These are phyloP conservation scores for Cygnus olor DNA, from an alignment of 2,797 vertebrate species.

Conservation along the genomic window DNA sequence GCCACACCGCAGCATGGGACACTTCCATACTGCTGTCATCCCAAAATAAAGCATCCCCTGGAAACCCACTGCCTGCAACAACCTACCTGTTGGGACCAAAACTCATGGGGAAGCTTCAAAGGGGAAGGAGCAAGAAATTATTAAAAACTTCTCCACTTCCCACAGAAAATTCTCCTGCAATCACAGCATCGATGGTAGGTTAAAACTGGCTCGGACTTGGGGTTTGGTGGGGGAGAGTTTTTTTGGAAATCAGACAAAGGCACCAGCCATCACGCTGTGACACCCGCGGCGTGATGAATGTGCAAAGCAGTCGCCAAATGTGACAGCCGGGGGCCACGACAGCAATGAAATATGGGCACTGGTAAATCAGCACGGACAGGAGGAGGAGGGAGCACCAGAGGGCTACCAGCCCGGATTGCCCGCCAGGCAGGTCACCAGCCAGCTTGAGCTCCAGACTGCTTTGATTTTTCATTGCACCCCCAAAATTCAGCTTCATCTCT, in stretches of 20 bases:
- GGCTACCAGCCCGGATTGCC: neutral
- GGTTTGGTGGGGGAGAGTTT: neutral
- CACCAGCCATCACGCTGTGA: neutral
- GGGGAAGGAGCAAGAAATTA: neutral
- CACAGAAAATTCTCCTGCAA: neutral
- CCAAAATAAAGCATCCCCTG: neutral
- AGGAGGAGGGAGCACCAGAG: neutral
- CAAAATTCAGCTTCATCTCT: constrained; percentile 11
- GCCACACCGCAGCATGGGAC: neutral
- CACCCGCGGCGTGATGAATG: neutral
- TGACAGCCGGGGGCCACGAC: neutral
- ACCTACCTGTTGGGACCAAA: fast-evolving
- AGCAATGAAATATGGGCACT: neutral
- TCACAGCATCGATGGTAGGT: neutral
- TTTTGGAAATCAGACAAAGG: neutral
- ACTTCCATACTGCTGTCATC: neutral
- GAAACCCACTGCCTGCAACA: neutral
- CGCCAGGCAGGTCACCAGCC: neutral
- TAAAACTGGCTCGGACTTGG: neutral
- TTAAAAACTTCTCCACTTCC: neutral
- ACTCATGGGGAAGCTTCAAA: neutral
- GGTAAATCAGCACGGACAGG: neutral
- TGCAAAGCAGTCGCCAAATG: neutral
- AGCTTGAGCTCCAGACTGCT: neutral
- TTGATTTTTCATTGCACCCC: neutral